Evolutionary conservation across 2,888 invertebrate species (phyloP), one percentile per base, ranked within the genome.

Genomic region (Copidosoma aretas): DNA sequence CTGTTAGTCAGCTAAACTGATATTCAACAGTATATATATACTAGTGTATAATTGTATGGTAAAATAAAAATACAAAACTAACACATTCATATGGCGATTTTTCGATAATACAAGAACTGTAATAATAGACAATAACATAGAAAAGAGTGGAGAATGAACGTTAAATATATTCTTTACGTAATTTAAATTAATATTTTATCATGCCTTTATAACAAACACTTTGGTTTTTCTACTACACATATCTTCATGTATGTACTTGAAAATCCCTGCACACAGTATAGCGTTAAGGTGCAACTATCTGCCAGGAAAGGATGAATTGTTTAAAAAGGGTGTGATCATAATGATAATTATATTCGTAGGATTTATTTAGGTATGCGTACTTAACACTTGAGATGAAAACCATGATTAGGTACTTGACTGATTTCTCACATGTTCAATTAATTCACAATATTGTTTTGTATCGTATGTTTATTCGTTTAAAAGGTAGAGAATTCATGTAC

Each of bases 401-500:
- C 54, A 67, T 51, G 49, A 77, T 25, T 75, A 77, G 75, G 77
- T 79, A 78, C 75, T 75, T 76, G 41, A 71, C 24, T 66, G 64
- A 52, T 19, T 52, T 52, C 19, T 21, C 32, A 25, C 12, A 12
- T 56, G 15, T 25, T 3, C 24, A 32, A 15, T 22, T 56, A n/a
- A n/a, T n/a, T n/a, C n/a, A n/a, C n/a, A n/a, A 15, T 22, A 32
- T 17, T 15, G 14, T n/a, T 3, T n/a, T n/a, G 10, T 49, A 32
- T 32, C 8, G 32, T 32, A 32, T 32, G 14, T 46, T 46, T 46
- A 46, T 46, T 67, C 32, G 32, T 70, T 71, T 67, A 77, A 74
- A 78, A 77, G 76, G 76, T 79, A 79, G 76, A 77, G 32, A 32
- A 32, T 32, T 32, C 32, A 32, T 70, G 77, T 78, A 78, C 74